Evolutionary conservation across 2,113 vertebrate genomes (phyloP).

Genomic region (Hemicordylus capensis): DNA sequence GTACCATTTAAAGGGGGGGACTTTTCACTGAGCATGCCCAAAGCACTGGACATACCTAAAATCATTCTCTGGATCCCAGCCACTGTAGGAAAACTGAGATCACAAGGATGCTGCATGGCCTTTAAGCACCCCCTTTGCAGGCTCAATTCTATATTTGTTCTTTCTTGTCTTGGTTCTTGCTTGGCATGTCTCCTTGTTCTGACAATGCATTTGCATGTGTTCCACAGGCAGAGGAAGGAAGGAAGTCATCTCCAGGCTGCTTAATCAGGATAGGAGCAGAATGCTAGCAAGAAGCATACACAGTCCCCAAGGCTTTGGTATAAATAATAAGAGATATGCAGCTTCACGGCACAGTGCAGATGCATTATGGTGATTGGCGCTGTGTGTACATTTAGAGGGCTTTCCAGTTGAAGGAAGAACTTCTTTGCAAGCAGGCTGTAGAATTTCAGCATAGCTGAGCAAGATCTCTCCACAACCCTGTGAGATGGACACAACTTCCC

Average conservation of each 20-base stretch:
- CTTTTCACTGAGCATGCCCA: background rate
- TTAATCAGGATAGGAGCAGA: rapidly evolving
- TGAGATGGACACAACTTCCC: background rate
- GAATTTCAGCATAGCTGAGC: background rate
- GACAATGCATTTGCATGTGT: rapidly evolving
- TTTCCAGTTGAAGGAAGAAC: background rate
- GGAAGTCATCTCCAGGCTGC: rapidly evolving
- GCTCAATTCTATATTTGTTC: background rate
- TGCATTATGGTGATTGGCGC: background rate
- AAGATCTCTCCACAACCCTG: rapidly evolving
- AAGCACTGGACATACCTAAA: background rate
- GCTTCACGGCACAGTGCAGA: rapidly evolving
- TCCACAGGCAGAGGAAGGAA: background rate
- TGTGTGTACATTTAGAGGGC: background rate
- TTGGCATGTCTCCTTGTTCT: background rate
- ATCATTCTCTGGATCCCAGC: background rate
- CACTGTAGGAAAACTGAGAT: background rate
- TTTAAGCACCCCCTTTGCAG: background rate
- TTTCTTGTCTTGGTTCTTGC: rapidly evolving
- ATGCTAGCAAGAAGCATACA: rapidly evolving
- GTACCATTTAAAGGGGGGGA: background rate
- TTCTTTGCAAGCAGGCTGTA: background rate
- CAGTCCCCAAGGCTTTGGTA: background rate
- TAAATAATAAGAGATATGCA: background rate
- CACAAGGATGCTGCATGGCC: background rate